Conservation (phyloP, 2,888 invertebrate genomes). For the Halictus quadricinctus region DNA sequence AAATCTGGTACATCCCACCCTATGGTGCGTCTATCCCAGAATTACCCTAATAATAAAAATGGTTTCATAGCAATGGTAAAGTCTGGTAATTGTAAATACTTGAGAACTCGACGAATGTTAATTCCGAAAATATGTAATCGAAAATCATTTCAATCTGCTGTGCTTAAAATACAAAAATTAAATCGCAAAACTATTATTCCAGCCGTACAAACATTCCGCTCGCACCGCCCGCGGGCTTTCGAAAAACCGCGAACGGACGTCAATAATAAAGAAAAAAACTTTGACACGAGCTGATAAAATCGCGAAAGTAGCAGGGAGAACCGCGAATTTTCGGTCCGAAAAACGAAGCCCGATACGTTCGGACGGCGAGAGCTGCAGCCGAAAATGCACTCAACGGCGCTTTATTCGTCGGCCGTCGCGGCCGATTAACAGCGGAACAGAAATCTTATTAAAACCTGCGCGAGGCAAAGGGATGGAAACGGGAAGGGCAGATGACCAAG, state of each 20-base stretch:
- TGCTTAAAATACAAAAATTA: not conserved
- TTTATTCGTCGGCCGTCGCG: conserved; percentile 58
- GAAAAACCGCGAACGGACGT: not conserved
- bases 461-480: conserved; percentile 12
- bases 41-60: not conserved
- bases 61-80: not conserved
- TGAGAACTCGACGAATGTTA: not conserved
- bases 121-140: not conserved
- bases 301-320: not conserved
- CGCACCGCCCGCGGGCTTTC: not conserved
- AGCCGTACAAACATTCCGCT: not conserved
- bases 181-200: not conserved
- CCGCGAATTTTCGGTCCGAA: not conserved
- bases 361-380: not conserved
- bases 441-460: conserved; percentile 68
- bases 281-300: not conserved
- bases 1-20: too few relatives aligned
- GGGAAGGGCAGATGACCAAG: conserved; percentile 55
- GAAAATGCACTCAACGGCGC: conserved; percentile 56
- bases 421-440: conserved; percentile 58
- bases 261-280: not conserved
- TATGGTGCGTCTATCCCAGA: too few relatives aligned
- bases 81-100: too few relatives aligned
- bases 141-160: not conserved
- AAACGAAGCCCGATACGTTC: not conserved